These are phyloP conservation scores for Boleophthalmus pectinirostris DNA, from an alignment of 2,113 vertebrate species.

Conservation along the genomic window DNA sequence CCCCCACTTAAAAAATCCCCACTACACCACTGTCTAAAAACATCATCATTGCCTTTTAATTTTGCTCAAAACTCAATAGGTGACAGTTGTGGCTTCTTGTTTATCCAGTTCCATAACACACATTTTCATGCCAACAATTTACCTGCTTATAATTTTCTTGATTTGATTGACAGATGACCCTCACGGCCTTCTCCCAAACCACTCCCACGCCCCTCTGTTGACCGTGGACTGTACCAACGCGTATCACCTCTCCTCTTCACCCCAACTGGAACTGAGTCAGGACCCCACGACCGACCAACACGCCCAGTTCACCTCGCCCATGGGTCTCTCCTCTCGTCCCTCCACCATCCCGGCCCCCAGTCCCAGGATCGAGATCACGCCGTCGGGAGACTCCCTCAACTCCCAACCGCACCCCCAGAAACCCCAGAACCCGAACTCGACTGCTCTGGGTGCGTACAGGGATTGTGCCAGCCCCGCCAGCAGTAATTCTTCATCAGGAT, in stretches of 20 bases:
- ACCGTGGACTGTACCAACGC: slow-evolving; percentile 76
- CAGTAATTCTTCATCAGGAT: slow-evolving; percentile 96
- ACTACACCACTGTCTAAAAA: too few species aligned
- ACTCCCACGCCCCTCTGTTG: slow-evolving; percentile 81
- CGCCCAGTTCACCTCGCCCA: slow-evolving; percentile 22
- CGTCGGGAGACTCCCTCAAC: slow-evolving; percentile 85
- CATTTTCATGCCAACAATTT: too few species aligned
- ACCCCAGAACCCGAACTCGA: slow-evolving; percentile 79
- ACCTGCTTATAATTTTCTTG: background rate
- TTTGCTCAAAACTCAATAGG: too few species aligned
- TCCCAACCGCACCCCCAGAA: slow-evolving; percentile 80
- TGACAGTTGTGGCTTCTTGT: too few species aligned
- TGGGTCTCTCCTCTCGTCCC: slow-evolving; percentile 62
- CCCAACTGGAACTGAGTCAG: slow-evolving; percentile 71
- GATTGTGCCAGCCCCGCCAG: slow-evolving; percentile 97
- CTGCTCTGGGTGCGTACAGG: slow-evolving; percentile 78
- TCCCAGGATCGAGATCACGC: slow-evolving; percentile 98
- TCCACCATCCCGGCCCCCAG: slow-evolving; percentile 81
- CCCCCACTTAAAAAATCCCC: too few species aligned
- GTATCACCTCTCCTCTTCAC: slow-evolving; percentile 79
- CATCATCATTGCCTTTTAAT: too few species aligned
- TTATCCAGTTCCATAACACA: too few species aligned
- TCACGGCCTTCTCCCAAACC: slow-evolving; percentile 76
- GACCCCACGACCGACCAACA: slow-evolving; percentile 60
- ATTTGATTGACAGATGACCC: slow-evolving; percentile 54